Conservation (phyloP, 2,797 vertebrate species). For the Geotrypetes seraphini region DNA sequence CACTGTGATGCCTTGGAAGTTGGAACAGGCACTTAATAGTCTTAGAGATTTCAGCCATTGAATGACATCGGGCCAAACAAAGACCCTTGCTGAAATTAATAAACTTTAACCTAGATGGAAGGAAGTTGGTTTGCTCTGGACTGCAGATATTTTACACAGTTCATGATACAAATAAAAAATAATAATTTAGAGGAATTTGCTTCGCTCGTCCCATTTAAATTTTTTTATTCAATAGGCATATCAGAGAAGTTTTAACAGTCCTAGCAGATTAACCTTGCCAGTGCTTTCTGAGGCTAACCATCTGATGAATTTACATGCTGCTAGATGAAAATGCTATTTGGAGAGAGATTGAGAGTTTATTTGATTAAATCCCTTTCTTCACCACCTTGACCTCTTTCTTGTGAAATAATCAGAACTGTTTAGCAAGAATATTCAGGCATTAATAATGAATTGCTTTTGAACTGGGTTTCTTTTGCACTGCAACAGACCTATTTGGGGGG, state of each 20-base stretch:
- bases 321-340: constrained; percentile 74
- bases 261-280: constrained; percentile 85
- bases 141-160: rapidly evolving
- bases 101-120: neutral
- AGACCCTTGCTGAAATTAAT: neutral
- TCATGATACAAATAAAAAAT: neutral
- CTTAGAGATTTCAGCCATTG: neutral
- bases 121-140: neutral
- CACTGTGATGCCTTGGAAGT: neutral
- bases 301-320: constrained; percentile 87
- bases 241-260: constrained; percentile 91
- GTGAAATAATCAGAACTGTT: constrained; percentile 88
- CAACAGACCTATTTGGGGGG: constrained; percentile 39
- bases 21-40: neutral
- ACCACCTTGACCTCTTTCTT: constrained; percentile 81
- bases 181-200: constrained; percentile 49
- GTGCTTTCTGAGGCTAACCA: constrained; percentile 55
- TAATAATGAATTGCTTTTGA: constrained; percentile 84
- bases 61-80: neutral
- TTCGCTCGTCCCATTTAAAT: constrained; percentile 54
- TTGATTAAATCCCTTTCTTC: constrained; percentile 77
- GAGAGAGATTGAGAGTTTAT: constrained; percentile 79
- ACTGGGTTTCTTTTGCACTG: constrained; percentile 51
- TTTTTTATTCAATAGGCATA: constrained; percentile 69
- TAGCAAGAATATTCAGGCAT: constrained; percentile 88